Evolutionary conservation across 1,140 invertebrate species (phyloP).

Genomic region (Delia radicum): DNA sequence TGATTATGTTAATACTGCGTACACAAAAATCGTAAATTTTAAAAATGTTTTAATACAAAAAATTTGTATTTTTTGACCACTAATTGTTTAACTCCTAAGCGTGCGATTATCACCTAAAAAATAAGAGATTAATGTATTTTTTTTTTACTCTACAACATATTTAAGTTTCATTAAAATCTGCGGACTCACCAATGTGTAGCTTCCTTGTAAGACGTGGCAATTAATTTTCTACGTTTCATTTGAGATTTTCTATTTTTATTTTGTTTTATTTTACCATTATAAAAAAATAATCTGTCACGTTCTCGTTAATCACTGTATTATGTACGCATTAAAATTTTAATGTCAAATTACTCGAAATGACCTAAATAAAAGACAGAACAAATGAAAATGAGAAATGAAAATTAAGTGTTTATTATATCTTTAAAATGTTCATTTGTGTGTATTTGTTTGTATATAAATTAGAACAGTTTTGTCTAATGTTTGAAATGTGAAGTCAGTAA

Average conservation of each 20-base stretch:
- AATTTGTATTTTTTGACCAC: too few species aligned
- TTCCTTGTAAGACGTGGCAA: too few species aligned
- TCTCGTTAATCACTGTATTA: conserved; percentile 27
- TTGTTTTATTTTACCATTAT: not conserved
- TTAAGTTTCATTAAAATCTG: too few species aligned
- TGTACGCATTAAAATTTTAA: conserved; percentile 27
- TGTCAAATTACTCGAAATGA: conserved; percentile 27
- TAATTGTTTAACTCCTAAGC: too few species aligned
- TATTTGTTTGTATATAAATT: not conserved
- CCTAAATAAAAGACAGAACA: not conserved
- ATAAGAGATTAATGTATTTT: not conserved
- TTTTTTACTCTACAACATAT: too few species aligned
- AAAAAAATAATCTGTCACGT: conserved; percentile 10
- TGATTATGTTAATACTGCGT: too few species aligned
- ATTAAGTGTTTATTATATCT: not conserved
- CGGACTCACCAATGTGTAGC: too few species aligned
- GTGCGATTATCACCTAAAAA: too few species aligned
- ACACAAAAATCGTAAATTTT: too few species aligned
- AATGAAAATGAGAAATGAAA: not conserved
- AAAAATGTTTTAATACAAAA: too few species aligned
- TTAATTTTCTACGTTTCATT: too few species aligned
- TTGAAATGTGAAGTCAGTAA: not conserved
- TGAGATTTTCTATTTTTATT: not conserved
- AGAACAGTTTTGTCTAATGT: not conserved
- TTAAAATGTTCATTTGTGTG: not conserved